These are phyloP conservation scores for Glyptemys insculpta DNA, from an alignment of 2,797 vertebrate genomes.

Conservation along the genomic window DNA sequence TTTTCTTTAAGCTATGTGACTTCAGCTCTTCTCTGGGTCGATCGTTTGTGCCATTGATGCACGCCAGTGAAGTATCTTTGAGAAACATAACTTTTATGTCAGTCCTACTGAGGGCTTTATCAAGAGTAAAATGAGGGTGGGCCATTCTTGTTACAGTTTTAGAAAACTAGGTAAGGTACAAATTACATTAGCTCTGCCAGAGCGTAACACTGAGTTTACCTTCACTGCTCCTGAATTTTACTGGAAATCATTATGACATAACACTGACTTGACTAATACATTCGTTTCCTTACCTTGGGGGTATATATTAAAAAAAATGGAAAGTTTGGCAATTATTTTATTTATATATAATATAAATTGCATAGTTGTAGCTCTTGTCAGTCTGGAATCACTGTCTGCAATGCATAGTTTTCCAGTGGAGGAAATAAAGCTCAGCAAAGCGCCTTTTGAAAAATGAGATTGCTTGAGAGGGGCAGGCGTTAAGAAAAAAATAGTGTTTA, in stretches of 20 bases:
- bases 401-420: neutral
- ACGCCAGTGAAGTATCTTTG: neutral
- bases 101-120: neutral
- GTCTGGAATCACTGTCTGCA: neutral
- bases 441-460: neutral
- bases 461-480: neutral
- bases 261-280: neutral
- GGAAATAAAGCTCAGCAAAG: neutral
- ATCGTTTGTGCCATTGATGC: neutral
- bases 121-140: neutral
- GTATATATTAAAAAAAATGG: accelerated
- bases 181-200: neutral
- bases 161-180: neutral
- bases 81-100: no score
- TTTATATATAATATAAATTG: neutral
- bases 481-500: neutral
- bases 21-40: neutral
- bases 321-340: neutral
- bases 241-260: neutral
- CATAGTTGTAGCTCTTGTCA: neutral
- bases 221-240: neutral
- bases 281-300: neutral
- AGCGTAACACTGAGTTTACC: neutral
- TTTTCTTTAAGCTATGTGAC: neutral
- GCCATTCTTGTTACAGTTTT: neutral